These are phyloP conservation scores for Sylvicola fuscatus DNA, from an alignment of 2,888 invertebrate species.

Conservation along the genomic window DNA sequence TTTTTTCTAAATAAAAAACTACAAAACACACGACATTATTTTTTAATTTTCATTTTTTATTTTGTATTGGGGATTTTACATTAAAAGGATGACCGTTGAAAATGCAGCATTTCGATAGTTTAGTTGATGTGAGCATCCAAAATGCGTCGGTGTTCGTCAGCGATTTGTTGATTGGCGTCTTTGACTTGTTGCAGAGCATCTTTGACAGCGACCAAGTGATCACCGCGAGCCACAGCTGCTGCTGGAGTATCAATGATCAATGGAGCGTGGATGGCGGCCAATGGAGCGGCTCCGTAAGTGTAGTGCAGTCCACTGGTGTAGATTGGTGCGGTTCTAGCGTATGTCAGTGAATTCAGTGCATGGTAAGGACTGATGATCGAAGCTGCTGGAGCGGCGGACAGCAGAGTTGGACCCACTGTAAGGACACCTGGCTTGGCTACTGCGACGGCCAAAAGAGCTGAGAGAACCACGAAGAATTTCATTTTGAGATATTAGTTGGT, in stretches of 20 bases:
- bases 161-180: no score
- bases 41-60: no score
- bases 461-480: slow-evolving; percentile 15
- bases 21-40: no score
- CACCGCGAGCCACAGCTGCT: slow-evolving; percentile 20
- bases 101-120: no score
- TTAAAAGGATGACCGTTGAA: no score
- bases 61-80: no score
- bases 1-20: no score
- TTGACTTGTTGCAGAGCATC: no score
- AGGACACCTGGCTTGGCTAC: slow-evolving; percentile 8
- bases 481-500: slow-evolving; percentile 10
- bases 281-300: slow-evolving; percentile 8
- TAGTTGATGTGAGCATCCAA: no score
- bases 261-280: slow-evolving; percentile 12
- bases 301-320: slow-evolving; percentile 6
- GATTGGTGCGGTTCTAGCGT: neutral
- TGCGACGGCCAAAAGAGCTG: slow-evolving; percentile 12
- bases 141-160: no score
- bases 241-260: slow-evolving; percentile 23
- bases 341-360: slow-evolving; percentile 33
- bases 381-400: slow-evolving; percentile 7
- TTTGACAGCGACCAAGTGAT: slow-evolving; percentile 16
- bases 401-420: slow-evolving; percentile 4
- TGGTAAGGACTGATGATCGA: slow-evolving; percentile 31